phyloP scores from a whole-genome alignment of 2,113 vertebrate genomes.

The Etheostoma spectabile region DNA sequence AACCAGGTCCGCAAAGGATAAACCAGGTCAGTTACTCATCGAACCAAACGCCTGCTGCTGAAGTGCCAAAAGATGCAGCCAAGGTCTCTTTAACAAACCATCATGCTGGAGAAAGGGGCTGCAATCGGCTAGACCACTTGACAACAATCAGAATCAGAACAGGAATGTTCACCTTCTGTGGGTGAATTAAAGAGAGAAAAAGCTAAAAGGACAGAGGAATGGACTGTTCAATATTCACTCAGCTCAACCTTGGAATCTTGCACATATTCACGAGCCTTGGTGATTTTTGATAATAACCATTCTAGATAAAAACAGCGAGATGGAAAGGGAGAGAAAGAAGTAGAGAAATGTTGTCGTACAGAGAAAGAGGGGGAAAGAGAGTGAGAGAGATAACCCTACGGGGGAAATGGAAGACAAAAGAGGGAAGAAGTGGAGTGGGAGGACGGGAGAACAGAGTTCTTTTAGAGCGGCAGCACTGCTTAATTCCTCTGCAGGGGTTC shows the following conservation, averaged over 20 bases:
- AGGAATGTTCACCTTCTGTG: constrained; percentile 64
- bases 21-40: constrained; percentile 37
- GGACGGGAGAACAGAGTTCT: constrained; percentile 71
- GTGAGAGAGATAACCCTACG: constrained; percentile 66
- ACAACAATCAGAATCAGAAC: constrained; percentile 64
- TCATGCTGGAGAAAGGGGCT: constrained; percentile 43
- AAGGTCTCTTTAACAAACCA: constrained; percentile 37
- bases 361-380: neutral
- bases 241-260: constrained; percentile 54
- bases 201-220: constrained; percentile 31
- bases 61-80: constrained; percentile 2
- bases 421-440: constrained; percentile 74
- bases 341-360: constrained; percentile 61
- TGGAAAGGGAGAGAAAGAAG: constrained; percentile 47
- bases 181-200: constrained; percentile 55
- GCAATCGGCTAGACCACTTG: constrained; percentile 33
- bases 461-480: constrained; percentile 68
- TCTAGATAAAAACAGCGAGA: constrained; percentile 56
- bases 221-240: constrained; percentile 58
- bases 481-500: constrained; percentile 83
- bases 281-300: constrained; percentile 68
- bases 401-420: constrained; percentile 76
- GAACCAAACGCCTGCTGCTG: constrained; percentile 13
- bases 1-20: constrained; percentile 35
- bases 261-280: constrained; percentile 44